These are phyloP conservation scores for Wasmannia auropunctata DNA, from an alignment of 1,140 invertebrate species.

Conservation along the genomic window DNA sequence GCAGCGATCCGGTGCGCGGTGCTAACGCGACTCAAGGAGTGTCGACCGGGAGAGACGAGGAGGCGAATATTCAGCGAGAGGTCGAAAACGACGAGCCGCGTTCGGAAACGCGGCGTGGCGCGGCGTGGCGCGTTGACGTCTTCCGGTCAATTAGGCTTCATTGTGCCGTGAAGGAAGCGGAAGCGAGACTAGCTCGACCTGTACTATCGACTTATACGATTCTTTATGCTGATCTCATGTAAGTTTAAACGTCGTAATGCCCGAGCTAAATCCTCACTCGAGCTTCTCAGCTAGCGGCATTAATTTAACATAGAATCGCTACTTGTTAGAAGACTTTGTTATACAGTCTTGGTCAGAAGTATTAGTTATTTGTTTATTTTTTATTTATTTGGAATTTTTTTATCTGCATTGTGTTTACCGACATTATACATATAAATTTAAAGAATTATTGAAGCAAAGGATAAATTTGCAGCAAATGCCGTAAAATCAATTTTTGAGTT, in stretches of 20 bases:
- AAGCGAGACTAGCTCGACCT: constrained; percentile 45
- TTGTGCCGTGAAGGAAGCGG: constrained; percentile 37
- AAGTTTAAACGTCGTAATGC: neutral
- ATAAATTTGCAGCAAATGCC: too few relatives aligned
- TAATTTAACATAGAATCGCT: constrained; percentile 4
- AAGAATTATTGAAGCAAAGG: too few relatives aligned
- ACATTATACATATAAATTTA: too few relatives aligned
- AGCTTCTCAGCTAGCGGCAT: neutral
- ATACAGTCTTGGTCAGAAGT: too few relatives aligned
- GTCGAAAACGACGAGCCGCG: constrained; percentile 3
- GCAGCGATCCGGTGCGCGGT: neutral
- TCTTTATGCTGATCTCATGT: constrained; percentile 19
- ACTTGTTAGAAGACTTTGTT: neutral
- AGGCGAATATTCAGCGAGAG: constrained; percentile 35
- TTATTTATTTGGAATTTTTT: neutral
- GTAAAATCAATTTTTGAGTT: too few relatives aligned
- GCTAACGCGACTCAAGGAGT: constrained; percentile 22
- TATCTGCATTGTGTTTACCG: neutral
- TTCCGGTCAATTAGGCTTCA: constrained; percentile 71
- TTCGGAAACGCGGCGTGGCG: constrained; percentile 15
- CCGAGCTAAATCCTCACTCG: neutral
- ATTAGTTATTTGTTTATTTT: too few relatives aligned
- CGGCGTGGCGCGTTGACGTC: constrained; percentile 27
- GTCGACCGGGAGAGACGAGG: neutral
- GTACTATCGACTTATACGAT: constrained; percentile 51